These are phyloP conservation scores for Medauroidea extradentata DNA, from an alignment of 1,140 invertebrate genomes.

Conservation along the genomic window DNA sequence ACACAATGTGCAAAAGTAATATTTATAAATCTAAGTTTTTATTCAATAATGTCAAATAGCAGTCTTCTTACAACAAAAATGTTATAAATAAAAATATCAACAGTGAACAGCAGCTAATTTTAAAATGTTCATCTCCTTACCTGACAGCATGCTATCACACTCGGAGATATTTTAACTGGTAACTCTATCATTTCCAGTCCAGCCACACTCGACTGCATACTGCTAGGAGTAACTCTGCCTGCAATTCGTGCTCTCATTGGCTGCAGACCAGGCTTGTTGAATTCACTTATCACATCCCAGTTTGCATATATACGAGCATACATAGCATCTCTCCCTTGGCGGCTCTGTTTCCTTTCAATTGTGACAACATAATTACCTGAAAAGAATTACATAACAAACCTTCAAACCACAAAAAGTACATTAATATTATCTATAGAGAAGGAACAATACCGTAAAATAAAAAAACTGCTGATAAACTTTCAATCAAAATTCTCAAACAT, in stretches of 20 bases:
- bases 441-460: too few relatives aligned
- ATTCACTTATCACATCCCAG: slow-evolving; percentile 47
- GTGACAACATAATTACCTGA: slow-evolving; percentile 57
- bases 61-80: too few relatives aligned
- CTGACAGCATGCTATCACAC: slow-evolving; percentile 58
- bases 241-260: slow-evolving; percentile 66
- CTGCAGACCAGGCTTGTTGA: slow-evolving; percentile 43
- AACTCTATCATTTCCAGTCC: slow-evolving; percentile 64
- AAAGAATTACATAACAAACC: too few relatives aligned
- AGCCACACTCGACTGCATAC: slow-evolving; percentile 47
- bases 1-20: too few relatives aligned
- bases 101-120: too few relatives aligned
- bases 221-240: slow-evolving; percentile 59
- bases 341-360: slow-evolving; percentile 54
- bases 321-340: slow-evolving; percentile 49
- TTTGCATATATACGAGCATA: slow-evolving; percentile 62
- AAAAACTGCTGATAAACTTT: too few relatives aligned
- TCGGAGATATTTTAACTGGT: slow-evolving; percentile 51
- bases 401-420: too few relatives aligned
- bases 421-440: too few relatives aligned
- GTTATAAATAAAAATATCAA: too few relatives aligned
- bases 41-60: too few relatives aligned
- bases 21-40: too few relatives aligned
- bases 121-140: slow-evolving; percentile 28
- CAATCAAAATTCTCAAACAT: too few relatives aligned